phyloP scores from a whole-genome alignment of 1,140 invertebrate genomes.

The Araneus ventricosus region DNA sequence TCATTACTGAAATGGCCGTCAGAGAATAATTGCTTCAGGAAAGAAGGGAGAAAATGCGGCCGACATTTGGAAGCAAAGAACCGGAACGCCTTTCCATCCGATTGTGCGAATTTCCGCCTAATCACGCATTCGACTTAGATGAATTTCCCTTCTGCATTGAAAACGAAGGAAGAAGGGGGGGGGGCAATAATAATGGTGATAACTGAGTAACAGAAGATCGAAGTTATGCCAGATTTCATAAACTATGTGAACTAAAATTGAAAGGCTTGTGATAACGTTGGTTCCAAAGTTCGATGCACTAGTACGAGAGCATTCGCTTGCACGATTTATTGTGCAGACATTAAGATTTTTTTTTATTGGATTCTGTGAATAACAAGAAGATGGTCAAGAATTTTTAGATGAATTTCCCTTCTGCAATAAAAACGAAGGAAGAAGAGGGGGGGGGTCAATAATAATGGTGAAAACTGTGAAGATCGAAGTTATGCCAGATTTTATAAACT shows the following conservation, averaged over 20 bases:
- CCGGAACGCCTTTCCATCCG: slow-evolving; percentile 48
- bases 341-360: too few species aligned
- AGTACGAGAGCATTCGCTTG: too few species aligned
- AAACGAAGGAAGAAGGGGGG: neutral
- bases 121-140: slow-evolving; percentile 51
- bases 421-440: neutral
- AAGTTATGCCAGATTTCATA: neutral
- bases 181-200: neutral
- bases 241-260: neutral
- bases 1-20: slow-evolving; percentile 27
- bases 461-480: neutral
- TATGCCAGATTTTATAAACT: neutral
- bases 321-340: too few species aligned
- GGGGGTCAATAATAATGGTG: neutral
- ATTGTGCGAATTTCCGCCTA: slow-evolving; percentile 70
- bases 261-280: neutral
- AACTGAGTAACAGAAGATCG: neutral
- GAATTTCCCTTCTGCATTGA: slow-evolving; percentile 24
- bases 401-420: slow-evolving; percentile 13
- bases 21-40: slow-evolving; percentile 43
- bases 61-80: slow-evolving; percentile 52
- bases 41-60: slow-evolving; percentile 56
- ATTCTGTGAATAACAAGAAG: too few species aligned
- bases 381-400: too few species aligned
- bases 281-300: too few species aligned